A percentile compares a stretch with the other conserved stretches of the same genome.
Evolutionary conservation across 2,888 invertebrate species (phyloP).

Genomic region (Drosophila percnosoma): DNA sequence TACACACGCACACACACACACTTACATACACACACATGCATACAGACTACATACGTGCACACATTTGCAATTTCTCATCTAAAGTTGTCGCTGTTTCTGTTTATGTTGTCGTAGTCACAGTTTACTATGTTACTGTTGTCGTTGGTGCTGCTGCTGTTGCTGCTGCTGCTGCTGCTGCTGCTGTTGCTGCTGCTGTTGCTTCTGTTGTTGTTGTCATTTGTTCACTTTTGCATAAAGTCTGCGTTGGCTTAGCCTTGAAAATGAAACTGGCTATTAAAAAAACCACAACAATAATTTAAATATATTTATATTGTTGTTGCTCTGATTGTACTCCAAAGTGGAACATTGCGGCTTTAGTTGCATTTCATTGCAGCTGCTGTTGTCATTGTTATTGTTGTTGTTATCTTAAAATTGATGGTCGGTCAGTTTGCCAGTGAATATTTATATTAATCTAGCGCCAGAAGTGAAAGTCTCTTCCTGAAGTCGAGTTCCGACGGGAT

Average conservation of each 20-base stretch:
- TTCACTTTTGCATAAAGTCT: conserved; percentile 33
- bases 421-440: neutral
- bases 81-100: conserved; percentile 16
- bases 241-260: conserved; percentile 36
- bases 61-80: conserved; percentile 36
- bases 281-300: neutral
- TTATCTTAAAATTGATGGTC: conserved; percentile 4
- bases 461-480: neutral
- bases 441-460: neutral
- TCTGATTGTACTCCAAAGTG: conserved; percentile 11
- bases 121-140: conserved; percentile 7
- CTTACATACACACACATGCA: neutral
- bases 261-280: conserved; percentile 32
- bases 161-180: conserved; percentile 2
- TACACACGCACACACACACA: neutral
- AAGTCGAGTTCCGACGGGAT: neutral
- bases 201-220: neutral
- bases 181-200: neutral
- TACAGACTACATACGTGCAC: conserved; percentile 9
- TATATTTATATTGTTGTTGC: conserved; percentile 1
- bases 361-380: neutral
- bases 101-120: conserved; percentile 6
- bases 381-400: neutral
- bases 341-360: conserved; percentile 2
- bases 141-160: neutral